Percentiles rank a stretch among this genome's conserved stretches.
phyloP scores from a whole-genome alignment of 2,888 invertebrate genomes.

The Anarsia innoxiella region DNA sequence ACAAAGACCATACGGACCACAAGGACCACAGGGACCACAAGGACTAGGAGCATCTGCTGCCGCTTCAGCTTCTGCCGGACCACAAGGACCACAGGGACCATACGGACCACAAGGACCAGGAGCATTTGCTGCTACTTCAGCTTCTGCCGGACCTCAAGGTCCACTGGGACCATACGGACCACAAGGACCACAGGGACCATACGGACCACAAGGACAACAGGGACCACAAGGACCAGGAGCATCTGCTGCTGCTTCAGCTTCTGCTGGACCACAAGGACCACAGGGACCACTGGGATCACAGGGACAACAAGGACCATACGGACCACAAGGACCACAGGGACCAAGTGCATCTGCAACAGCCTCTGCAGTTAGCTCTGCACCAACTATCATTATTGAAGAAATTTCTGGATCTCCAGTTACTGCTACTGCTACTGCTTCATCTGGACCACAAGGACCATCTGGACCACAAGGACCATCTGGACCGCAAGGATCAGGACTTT shows the following conservation, averaged over 20 bases:
- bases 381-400: background rate
- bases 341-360: background rate
- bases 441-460: constrained; percentile 5
- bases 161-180: constrained; percentile 5
- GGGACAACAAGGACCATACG: constrained; percentile 9
- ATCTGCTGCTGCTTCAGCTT: too few relatives aligned
- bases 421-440: constrained; percentile 5
- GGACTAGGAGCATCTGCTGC: background rate
- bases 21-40: constrained; percentile 1
- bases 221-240: constrained; percentile 11
- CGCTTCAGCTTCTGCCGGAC: background rate
- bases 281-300: constrained; percentile 1
- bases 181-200: constrained; percentile 9
- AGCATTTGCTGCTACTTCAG: constrained; percentile 5
- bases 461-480: constrained; percentile 4
- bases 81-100: constrained; percentile 5
- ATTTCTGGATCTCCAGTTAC: background rate
- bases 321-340: constrained; percentile 12
- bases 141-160: constrained; percentile 2
- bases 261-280: constrained; percentile 3
- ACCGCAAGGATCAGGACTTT: constrained; percentile 12
- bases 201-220: background rate
- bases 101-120: constrained; percentile 10
- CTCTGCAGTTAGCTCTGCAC: constrained; percentile 8
- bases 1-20: too few relatives aligned